phyloP scores from a whole-genome alignment of 2,797 vertebrate genomes.

The Cossypha polioptera region DNA sequence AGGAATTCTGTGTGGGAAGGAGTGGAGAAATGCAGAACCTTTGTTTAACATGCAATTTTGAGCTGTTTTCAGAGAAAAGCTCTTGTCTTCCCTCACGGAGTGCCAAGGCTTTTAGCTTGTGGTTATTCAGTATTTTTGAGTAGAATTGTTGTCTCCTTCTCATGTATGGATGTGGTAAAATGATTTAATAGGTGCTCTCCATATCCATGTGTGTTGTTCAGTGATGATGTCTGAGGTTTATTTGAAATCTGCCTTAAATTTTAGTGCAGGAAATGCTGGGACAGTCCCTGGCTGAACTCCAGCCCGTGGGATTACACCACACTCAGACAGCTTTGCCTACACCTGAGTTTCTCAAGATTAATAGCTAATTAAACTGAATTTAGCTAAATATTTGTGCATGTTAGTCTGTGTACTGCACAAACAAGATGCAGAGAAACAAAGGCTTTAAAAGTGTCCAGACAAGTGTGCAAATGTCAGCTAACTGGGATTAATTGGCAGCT shows the following conservation, averaged over 20 bases:
- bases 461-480: slow-evolving; percentile 49
- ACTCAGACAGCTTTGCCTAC: not conserved
- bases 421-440: slow-evolving; percentile 16
- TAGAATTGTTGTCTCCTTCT: not conserved
- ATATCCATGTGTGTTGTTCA: not conserved
- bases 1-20: not conserved
- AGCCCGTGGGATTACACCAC: not conserved
- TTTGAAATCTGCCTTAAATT: not conserved
- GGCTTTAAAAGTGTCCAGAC: slow-evolving; percentile 1
- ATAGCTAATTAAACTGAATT: slow-evolving; percentile 25
- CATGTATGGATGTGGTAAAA: not conserved
- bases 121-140: not conserved
- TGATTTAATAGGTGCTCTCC: not conserved
- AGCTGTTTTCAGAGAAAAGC: not conserved
- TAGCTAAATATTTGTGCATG: not conserved
- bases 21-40: not conserved
- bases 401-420: not conserved
- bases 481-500: slow-evolving; percentile 53
- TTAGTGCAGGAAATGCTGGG: not conserved
- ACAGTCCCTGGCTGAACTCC: not conserved
- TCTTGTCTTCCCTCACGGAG: not conserved
- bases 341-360: not conserved
- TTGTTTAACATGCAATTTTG: not conserved
- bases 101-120: not conserved
- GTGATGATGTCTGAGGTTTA: not conserved